A percentile compares a stretch with the other conserved stretches of the same genome.
Conservation (phyloP, 2,797 vertebrate genomes). For the Picus viridis region DNA sequence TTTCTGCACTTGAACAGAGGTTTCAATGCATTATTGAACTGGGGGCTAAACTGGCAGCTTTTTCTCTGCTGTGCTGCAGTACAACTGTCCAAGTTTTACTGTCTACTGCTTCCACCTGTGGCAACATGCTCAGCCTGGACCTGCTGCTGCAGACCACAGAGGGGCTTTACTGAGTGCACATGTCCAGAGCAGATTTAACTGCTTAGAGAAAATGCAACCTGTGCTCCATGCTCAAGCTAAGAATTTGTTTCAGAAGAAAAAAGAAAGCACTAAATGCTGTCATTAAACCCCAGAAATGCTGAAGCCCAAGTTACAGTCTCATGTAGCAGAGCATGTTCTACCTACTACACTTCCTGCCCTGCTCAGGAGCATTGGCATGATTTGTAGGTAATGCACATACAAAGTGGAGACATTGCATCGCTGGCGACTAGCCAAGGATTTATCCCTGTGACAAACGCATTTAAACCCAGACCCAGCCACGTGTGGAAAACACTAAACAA, state of each 20-base stretch:
- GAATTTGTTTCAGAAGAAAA: background rate
- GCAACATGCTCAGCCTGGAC: background rate
- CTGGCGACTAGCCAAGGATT: background rate
- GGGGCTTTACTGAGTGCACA: background rate
- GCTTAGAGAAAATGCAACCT: background rate
- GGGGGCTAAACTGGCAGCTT: background rate
- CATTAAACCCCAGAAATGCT: background rate
- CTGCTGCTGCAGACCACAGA: background rate
- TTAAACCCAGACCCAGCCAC: background rate
- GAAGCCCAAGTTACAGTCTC: background rate
- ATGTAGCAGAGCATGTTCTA: background rate
- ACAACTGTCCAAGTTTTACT: background rate
- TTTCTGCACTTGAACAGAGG: background rate
- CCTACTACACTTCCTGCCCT: background rate
- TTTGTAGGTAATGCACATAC: background rate
- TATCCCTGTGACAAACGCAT: background rate
- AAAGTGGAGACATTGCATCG: accelerated
- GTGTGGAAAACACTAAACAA: background rate
- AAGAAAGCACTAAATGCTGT: background rate
- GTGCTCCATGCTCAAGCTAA: background rate
- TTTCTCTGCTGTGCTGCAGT: background rate
- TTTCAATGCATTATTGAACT: background rate
- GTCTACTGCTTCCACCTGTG: accelerated
- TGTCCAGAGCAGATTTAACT: background rate
- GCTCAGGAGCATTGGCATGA: accelerated